Conservation (phyloP, 2,113 vertebrate genomes). For the Serranochromis macrocephalus region DNA sequence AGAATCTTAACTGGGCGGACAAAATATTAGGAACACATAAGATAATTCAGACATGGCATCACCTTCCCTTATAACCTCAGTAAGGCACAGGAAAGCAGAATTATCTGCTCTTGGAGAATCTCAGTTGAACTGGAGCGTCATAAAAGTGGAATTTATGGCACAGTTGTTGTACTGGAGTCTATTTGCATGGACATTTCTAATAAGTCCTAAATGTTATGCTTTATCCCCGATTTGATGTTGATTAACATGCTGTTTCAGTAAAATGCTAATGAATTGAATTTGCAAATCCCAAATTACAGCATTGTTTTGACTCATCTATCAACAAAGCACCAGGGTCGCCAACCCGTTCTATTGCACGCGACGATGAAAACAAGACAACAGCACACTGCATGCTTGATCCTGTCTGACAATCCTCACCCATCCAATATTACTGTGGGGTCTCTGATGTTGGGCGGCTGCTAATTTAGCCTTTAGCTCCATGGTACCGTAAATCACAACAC, state of each 20-base stretch:
- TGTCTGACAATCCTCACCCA: slow-evolving; percentile 53
- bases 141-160: background rate
- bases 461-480: slow-evolving; percentile 77
- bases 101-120: background rate
- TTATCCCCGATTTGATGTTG: background rate
- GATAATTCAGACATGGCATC: background rate
- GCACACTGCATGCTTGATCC: slow-evolving; percentile 37
- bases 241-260: background rate
- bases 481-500: slow-evolving; percentile 74
- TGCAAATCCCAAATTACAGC: background rate
- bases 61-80: background rate
- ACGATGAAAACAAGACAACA: slow-evolving; percentile 45
- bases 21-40: background rate
- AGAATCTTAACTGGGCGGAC: background rate
- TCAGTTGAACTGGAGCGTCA: background rate
- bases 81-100: background rate
- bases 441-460: slow-evolving; percentile 68
- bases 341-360: background rate
- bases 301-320: slow-evolving; percentile 22
- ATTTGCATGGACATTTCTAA: background rate
- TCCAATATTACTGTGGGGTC: slow-evolving; percentile 48
- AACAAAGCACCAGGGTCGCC: background rate
- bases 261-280: background rate
- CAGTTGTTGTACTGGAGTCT: background rate
- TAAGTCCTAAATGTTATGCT: background rate